Conservation (phyloP, 2,888 invertebrate genomes). For the Saturnia japonica region DNA sequence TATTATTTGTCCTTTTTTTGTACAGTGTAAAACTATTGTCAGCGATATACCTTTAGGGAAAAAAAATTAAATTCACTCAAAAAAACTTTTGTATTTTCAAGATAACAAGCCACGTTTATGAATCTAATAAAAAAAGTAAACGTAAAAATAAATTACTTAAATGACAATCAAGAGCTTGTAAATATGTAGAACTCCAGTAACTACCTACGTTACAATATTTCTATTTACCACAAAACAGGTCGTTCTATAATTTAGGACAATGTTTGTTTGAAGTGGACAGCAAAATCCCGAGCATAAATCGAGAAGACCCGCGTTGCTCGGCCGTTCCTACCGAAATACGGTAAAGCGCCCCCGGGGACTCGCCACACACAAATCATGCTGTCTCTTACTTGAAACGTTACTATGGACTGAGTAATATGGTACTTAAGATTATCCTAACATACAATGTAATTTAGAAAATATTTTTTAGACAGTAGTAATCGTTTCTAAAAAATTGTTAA, state of each 20-base stretch:
- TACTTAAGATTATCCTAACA: conserved; percentile 19
- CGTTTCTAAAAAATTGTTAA: not conserved
- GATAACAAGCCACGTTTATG: not conserved
- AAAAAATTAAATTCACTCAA: too few relatives aligned
- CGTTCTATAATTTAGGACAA: conserved; percentile 35
- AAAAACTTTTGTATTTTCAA: too few relatives aligned
- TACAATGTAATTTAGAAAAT: not conserved
- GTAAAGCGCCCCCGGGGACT: conserved; percentile 37
- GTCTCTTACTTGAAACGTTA: conserved; percentile 37
- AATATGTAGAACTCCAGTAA: not conserved
- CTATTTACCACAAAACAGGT: conserved; percentile 18
- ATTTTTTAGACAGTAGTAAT: not conserved
- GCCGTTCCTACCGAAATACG: conserved; percentile 38
- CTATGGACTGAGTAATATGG: conserved; percentile 28
- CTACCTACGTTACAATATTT: conserved; percentile 20
- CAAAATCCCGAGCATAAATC: conserved; percentile 37
- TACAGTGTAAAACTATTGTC: too few relatives aligned
- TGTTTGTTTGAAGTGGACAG: conserved; percentile 40
- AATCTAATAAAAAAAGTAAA: not conserved
- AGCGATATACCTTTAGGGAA: too few relatives aligned
- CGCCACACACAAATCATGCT: conserved; percentile 59
- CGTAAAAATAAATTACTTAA: not conserved
- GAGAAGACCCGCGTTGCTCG: conserved; percentile 24
- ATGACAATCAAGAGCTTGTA: too few relatives aligned
- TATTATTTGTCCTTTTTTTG: too few relatives aligned